Conservation (phyloP, 1,140 invertebrate species). For the Cherax destructor region DNA sequence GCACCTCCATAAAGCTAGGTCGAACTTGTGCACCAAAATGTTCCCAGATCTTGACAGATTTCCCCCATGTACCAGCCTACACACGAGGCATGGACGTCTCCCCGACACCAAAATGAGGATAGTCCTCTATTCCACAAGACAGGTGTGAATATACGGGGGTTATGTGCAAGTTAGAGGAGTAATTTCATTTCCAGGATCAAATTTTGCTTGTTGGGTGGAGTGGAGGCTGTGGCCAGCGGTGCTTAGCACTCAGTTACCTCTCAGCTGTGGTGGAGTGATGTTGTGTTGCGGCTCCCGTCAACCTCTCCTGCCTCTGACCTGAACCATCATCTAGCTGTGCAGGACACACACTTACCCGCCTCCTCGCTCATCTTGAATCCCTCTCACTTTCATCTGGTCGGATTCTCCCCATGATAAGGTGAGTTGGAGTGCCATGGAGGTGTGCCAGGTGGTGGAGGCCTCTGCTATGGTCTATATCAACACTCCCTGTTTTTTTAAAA, state of each 20-base stretch:
- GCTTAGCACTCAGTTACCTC: constrained; percentile 19
- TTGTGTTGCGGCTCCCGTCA: not conserved
- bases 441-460: too few relatives aligned
- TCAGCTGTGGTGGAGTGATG: constrained; percentile 4
- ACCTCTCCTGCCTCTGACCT: not conserved
- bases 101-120: too few relatives aligned
- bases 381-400: not conserved
- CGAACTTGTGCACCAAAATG: not conserved
- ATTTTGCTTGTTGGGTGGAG: not conserved
- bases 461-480: too few relatives aligned
- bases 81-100: too few relatives aligned
- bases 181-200: constrained; percentile 4
- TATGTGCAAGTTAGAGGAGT: not conserved
- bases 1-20: not conserved
- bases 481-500: too few relatives aligned
- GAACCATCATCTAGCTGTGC: not conserved
- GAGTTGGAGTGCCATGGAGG: not conserved
- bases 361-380: not conserved
- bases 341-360: not conserved
- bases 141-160: too few relatives aligned
- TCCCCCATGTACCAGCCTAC: too few relatives aligned
- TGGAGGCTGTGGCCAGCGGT: constrained; percentile 8
- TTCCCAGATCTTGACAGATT: not conserved
- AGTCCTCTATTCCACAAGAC: too few relatives aligned
- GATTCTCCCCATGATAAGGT: constrained; percentile 23